Percentiles rank a stretch among this genome's conserved stretches.
Evolutionary conservation across 2,113 vertebrate genomes (phyloP).

Genomic region (Alces alces): DNA sequence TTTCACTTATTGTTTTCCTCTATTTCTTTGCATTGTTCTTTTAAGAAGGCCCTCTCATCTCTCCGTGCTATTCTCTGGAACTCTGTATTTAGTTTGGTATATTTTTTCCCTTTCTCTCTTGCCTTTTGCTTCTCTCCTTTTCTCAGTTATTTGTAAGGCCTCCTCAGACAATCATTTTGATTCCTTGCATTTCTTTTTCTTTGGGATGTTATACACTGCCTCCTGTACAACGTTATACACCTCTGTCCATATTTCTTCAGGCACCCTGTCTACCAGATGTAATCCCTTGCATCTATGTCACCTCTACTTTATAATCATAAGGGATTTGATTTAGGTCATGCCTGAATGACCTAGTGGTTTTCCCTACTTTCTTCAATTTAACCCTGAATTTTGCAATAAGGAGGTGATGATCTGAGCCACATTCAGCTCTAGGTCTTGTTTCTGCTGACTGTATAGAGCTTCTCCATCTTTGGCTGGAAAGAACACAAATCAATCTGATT

Average conservation of each 20-base stretch:
- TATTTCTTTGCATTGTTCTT: not conserved
- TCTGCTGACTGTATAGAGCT: not conserved
- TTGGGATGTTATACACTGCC: not conserved
- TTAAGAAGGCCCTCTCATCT: not conserved
- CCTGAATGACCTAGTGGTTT: not conserved
- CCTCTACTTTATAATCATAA: not conserved
- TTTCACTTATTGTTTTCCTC: not conserved
- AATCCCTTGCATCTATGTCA: not conserved
- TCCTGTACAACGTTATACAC: not conserved
- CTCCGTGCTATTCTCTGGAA: not conserved
- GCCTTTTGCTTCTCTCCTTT: not conserved
- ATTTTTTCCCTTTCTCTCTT: not conserved
- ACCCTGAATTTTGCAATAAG: not conserved
- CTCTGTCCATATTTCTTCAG: not conserved
- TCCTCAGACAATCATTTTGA: not conserved
- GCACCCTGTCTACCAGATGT: not conserved
- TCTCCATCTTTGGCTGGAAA: not conserved
- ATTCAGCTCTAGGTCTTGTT: not conserved
- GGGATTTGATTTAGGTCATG: not conserved
- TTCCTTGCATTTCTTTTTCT: not conserved
- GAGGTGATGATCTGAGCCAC: not conserved
- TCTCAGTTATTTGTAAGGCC: not conserved
- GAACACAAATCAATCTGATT: not conserved
- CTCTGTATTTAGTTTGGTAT: not conserved
- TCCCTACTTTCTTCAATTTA: not conserved